Percentiles rank a stretch among this genome's conserved stretches.
These are phyloP conservation scores for Chaetodon trifascialis DNA, from an alignment of 2,113 vertebrate species.

Conservation along the genomic window DNA sequence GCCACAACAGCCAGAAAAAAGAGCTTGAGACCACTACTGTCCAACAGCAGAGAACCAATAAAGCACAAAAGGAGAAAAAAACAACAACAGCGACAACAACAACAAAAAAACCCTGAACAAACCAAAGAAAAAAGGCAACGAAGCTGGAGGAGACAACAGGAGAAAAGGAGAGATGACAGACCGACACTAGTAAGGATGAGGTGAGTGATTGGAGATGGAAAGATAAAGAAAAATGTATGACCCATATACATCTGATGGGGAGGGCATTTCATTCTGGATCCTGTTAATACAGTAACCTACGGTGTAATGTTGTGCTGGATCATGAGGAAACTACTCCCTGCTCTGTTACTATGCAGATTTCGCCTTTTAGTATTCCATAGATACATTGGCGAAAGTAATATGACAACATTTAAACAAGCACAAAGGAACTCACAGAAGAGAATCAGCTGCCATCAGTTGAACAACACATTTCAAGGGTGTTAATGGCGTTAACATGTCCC, in stretches of 20 bases:
- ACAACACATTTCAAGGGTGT: background rate
- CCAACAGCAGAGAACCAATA: slow-evolving; percentile 9
- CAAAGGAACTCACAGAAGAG: background rate
- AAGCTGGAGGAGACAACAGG: slow-evolving; percentile 10
- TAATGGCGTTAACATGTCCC: background rate
- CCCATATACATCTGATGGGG: slow-evolving; percentile 7
- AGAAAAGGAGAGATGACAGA: slow-evolving; percentile 62
- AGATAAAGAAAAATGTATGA: background rate
- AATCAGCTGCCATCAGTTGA: background rate
- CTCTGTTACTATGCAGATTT: slow-evolving; percentile 40
- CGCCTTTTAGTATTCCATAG: background rate
- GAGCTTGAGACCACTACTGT: slow-evolving; percentile 4
- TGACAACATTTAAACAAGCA: background rate
- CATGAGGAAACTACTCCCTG: slow-evolving; percentile 19
- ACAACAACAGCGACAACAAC: no score
- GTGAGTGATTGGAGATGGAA: slow-evolving; percentile 73
- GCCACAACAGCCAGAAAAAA: slow-evolving; percentile 30
- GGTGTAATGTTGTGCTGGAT: slow-evolving; percentile 16
- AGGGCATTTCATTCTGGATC: slow-evolving; percentile 4
- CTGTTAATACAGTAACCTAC: slow-evolving; percentile 24
- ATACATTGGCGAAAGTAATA: background rate
- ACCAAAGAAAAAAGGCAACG: background rate
- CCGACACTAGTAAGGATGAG: slow-evolving; percentile 72
- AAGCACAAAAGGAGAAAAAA: background rate
- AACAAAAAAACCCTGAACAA: no score